Conservation (phyloP, 2,888 invertebrate species). For the Orthonevra nobilis region DNA sequence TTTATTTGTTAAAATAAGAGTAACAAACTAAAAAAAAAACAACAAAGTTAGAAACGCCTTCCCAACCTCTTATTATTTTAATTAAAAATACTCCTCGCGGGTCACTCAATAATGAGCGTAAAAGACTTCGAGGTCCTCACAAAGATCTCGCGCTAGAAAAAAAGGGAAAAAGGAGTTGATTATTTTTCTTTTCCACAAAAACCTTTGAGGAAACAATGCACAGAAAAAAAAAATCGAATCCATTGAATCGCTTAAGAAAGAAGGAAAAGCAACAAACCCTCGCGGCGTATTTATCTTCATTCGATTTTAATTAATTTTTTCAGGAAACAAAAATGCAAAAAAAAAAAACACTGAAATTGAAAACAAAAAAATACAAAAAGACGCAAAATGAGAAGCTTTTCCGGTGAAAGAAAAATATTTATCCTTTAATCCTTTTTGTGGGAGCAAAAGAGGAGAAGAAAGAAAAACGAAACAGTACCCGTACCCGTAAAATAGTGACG, state of each 20-base stretch:
- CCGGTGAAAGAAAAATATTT: slow-evolving; percentile 47
- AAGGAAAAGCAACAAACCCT: slow-evolving; percentile 32
- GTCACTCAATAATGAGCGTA: slow-evolving; percentile 31
- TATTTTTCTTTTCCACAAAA: slow-evolving; percentile 39
- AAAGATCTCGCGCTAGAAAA: slow-evolving; percentile 1
- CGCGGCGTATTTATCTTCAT: slow-evolving; percentile 56
- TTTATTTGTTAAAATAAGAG: too few species aligned
- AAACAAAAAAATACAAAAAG: slow-evolving; percentile 18
- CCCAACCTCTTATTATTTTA: slow-evolving; percentile 45
- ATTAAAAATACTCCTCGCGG: slow-evolving; percentile 52
- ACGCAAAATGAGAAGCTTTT: slow-evolving; percentile 27
- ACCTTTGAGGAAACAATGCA: too few species aligned
- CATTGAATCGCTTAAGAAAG: slow-evolving; percentile 12
- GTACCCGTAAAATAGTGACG: slow-evolving; percentile 6
- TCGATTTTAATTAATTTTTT: slow-evolving; percentile 69
- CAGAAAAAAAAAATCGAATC: slow-evolving; percentile 21
- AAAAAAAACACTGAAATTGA: too few species aligned
- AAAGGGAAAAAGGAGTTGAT: slow-evolving; percentile 39
- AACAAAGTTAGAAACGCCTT: slow-evolving; percentile 11
- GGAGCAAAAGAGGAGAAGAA: slow-evolving; percentile 2
- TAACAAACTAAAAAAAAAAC: background rate
- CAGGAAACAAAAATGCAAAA: slow-evolving; percentile 11
- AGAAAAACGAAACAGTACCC: background rate
- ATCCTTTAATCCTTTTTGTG: slow-evolving; percentile 63
- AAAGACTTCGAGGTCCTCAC: background rate